A percentile compares a stretch with the other conserved stretches of the same genome.
These are phyloP conservation scores for Eubucco bourcierii DNA, from an alignment of 2,113 vertebrate species.

Conservation along the genomic window DNA sequence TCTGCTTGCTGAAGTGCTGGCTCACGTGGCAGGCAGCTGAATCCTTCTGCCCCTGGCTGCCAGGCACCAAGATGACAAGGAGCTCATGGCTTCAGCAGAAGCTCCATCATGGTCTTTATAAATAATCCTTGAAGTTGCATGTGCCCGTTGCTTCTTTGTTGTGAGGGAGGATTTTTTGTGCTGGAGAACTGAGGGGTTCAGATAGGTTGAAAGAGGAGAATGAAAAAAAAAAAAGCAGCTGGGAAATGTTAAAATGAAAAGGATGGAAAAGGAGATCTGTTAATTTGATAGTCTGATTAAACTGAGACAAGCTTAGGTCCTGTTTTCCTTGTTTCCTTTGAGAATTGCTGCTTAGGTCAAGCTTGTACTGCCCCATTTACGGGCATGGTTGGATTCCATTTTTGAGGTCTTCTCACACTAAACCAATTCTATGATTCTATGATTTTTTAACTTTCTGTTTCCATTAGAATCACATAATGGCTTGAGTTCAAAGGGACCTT, in stretches of 20 bases:
- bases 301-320: not conserved
- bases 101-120: not conserved
- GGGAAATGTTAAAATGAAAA: not conserved
- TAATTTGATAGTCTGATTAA: conserved; percentile 30
- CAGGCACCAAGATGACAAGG: rapidly evolving
- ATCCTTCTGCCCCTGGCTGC: not conserved
- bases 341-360: not conserved
- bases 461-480: not conserved
- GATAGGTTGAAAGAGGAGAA: not conserved
- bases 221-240: not conserved
- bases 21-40: conserved; percentile 18
- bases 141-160: not conserved
- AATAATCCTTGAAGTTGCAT: not conserved
- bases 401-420: too few relatives aligned
- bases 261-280: not conserved
- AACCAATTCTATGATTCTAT: too few relatives aligned
- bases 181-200: not conserved
- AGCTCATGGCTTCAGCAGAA: not conserved
- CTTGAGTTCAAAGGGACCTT: too few relatives aligned
- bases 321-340: not conserved
- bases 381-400: not conserved
- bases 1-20: not conserved
- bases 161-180: not conserved
- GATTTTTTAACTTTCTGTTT: not conserved
- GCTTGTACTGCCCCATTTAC: not conserved